Percentiles rank a stretch among this genome's conserved stretches.
Conservation (phyloP, 2,113 vertebrate genomes). For the Arenaria interpres region DNA sequence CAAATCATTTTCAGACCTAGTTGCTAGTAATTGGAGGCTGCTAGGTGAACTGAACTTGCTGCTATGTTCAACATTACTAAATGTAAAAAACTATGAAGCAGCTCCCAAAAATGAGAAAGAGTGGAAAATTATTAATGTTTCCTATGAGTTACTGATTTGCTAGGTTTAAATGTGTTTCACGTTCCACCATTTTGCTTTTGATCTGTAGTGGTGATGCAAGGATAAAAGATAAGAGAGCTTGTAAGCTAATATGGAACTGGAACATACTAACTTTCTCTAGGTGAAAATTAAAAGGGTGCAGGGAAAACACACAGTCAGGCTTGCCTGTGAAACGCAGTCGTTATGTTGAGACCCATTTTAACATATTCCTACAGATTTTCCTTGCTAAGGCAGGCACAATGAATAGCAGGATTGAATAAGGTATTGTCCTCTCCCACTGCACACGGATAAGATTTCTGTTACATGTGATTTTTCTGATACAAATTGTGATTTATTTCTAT, state of each 20-base stretch:
- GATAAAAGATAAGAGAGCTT: background rate
- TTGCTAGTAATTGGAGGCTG: background rate
- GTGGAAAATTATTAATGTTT: background rate
- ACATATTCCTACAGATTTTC: constrained; percentile 36
- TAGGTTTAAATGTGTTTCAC: background rate
- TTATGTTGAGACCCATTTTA: background rate
- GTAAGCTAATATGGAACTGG: background rate
- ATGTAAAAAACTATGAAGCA: background rate
- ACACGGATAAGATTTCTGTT: background rate
- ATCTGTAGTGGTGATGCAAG: background rate
- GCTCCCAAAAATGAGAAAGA: background rate
- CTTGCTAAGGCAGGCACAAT: constrained; percentile 45
- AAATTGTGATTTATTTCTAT: constrained; percentile 58
- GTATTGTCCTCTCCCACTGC: constrained; percentile 13
- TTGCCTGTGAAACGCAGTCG: background rate
- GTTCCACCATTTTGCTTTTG: background rate
- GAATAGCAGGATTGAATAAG: constrained; percentile 45
- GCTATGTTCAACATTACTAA: background rate
- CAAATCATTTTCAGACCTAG: background rate
- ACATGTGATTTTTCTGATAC: constrained; percentile 40
- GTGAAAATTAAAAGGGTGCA: background rate
- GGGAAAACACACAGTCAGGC: background rate
- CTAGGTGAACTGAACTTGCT: background rate
- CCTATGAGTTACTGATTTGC: background rate
- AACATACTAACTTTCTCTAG: background rate